phyloP scores from a whole-genome alignment of 2,888 invertebrate genomes.

The Zygothrica quintamaculata region DNA sequence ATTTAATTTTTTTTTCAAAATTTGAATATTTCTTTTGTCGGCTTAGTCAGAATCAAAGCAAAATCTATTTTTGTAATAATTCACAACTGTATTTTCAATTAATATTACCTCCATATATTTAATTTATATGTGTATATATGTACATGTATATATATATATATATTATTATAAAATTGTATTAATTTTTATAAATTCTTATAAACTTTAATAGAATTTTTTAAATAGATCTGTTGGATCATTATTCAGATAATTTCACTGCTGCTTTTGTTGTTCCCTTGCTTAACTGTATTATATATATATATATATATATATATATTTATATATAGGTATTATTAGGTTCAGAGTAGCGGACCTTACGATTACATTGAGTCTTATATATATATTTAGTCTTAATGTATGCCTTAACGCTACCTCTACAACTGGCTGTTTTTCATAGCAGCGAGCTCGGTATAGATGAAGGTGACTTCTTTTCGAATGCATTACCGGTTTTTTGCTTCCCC shows the following conservation, averaged over 20 bases:
- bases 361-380: not conserved
- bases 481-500: conserved; percentile 70
- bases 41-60: not conserved
- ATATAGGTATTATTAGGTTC: conserved; percentile 11
- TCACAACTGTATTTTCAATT: conserved; percentile 4
- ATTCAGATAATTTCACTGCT: conserved; percentile 35
- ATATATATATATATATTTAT: conserved; percentile 25
- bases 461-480: conserved; percentile 80
- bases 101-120: no score
- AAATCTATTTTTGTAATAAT: conserved; percentile 2
- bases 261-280: conserved; percentile 34
- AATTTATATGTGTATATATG: no score
- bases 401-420: conserved; percentile 16
- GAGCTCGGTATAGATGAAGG: conserved; percentile 67
- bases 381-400: conserved; percentile 18
- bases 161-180: no score
- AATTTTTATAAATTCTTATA: conserved; percentile 1
- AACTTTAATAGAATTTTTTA: no score
- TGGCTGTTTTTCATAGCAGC: conserved; percentile 31
- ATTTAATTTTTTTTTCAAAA: no score
- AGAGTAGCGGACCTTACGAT: conserved; percentile 30
- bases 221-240: conserved; percentile 3
- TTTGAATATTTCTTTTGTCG: not conserved
- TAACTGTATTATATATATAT: conserved; percentile 6
- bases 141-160: no score